Evolutionary conservation across 2,797 vertebrate species (phyloP), one percentile per base, ranked within the genome.

Genomic region (Poecilia velifera): DNA sequence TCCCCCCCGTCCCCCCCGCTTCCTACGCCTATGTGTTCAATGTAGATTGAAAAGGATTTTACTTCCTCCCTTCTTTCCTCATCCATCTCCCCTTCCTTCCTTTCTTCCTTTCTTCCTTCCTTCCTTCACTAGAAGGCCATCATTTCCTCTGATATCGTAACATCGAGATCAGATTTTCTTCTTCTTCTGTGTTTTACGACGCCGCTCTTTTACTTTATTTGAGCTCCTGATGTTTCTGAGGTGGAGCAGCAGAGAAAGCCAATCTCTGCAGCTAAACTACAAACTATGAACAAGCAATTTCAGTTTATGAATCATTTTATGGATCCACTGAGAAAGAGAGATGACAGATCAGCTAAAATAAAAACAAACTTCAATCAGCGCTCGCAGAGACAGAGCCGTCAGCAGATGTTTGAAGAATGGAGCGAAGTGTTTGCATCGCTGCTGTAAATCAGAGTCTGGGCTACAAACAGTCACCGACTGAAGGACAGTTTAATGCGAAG

Each of bases 401-500:
- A 84, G 90, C 94, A 94, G 94, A 94, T 93, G 92, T 92, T 85
- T 80, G 79, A 79, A 59, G 70, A 85, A 86, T 87, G 47, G 47
- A 83, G 66, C 62, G 73, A 87, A 82, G 66, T 74, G 80, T 87
- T 83, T 79, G 88, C 92, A 94, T 91, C 47, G 39, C 55, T 68
- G 89, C 9, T 84, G 92, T 95, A 96, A 96, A 95, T 95, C 93
- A 95, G 89, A 83, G 82, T 73, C 16, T 28, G 83, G 86, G 77
- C 79, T 41, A 91, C 88, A 93, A 93, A 90, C 87, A 76, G 82
- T 90, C 87, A 90, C 93, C 93, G 90, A 95, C 86, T 83, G 79
- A 78, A 66, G 72, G 94, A 94, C 95, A 94, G 90, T 90, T 95
- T 95, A 95, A 96, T 89, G 51, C 12, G 18, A n/a, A 41, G 89